Evolutionary conservation across 1,140 invertebrate genomes (phyloP).

Genomic region (Eueides isabella): DNA sequence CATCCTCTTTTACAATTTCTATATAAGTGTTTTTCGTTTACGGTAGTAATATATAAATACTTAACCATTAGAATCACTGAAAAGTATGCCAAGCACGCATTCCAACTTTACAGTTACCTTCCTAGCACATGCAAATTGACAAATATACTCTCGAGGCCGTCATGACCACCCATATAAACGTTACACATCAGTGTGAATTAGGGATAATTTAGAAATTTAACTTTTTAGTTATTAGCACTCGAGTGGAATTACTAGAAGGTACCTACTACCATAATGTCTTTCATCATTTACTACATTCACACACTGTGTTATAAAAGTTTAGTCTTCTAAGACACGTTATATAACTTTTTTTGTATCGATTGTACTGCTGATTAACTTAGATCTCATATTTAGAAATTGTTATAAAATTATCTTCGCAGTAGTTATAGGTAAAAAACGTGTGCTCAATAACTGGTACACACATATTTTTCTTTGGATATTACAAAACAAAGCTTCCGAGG

Average conservation of each 20-base stretch:
- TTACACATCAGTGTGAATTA: slow-evolving; percentile 39
- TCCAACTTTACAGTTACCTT: slow-evolving; percentile 64
- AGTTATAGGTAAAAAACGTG: not conserved
- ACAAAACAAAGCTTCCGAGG: not conserved
- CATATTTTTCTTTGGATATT: not conserved
- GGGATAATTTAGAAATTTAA: slow-evolving; percentile 47
- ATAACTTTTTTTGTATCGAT: not conserved
- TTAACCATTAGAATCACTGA: slow-evolving; percentile 31
- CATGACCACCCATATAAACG: slow-evolving; percentile 17
- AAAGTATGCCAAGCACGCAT: slow-evolving; percentile 56
- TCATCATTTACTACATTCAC: not conserved
- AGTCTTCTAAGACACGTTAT: not conserved
- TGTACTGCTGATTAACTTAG: slow-evolving; percentile 1
- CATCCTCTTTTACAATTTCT: not conserved
- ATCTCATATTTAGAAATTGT: slow-evolving; percentile 6
- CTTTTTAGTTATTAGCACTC: slow-evolving; percentile 10
- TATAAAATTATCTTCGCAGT: not conserved
- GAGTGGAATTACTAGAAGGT: not conserved
- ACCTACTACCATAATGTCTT: not conserved
- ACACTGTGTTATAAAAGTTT: not conserved
- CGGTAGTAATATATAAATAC: not conserved
- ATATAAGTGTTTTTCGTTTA: not conserved
- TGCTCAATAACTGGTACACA: not conserved
- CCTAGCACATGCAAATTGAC: slow-evolving; percentile 63
- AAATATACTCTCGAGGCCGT: slow-evolving; percentile 47